phyloP scores from a whole-genome alignment of 2,888 invertebrate genomes.

The Drosophila paranaensis region DNA sequence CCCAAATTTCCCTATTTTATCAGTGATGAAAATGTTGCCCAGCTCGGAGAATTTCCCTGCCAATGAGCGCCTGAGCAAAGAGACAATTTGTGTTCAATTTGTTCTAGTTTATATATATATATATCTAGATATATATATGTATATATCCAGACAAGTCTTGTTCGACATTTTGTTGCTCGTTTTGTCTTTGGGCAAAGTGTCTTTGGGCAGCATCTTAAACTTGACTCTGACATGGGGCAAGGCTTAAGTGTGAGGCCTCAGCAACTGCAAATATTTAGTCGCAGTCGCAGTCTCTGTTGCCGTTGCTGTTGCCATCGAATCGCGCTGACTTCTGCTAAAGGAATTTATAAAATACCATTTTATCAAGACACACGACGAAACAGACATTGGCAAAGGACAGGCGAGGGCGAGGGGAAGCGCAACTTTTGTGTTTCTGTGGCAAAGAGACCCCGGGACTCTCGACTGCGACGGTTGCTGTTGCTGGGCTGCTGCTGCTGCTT shows the following conservation, averaged over 20 bases:
- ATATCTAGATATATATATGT: too few species aligned
- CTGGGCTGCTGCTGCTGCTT: slow-evolving; percentile 52
- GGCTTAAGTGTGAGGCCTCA: slow-evolving; percentile 40
- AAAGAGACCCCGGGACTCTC: slow-evolving; percentile 42
- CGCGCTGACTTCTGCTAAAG: slow-evolving; percentile 68
- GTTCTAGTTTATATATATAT: neutral
- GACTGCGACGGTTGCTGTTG: slow-evolving; percentile 50
- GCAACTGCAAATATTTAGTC: slow-evolving; percentile 57
- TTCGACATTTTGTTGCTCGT: slow-evolving; percentile 1
- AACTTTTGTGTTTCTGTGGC: slow-evolving; percentile 66
- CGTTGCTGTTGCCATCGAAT: slow-evolving; percentile 11
- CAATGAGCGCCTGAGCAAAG: too few species aligned
- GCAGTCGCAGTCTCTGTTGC: slow-evolving; percentile 44
- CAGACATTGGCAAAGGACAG: slow-evolving; percentile 24
- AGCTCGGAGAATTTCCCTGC: neutral
- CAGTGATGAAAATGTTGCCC: neutral
- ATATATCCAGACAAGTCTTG: neutral
- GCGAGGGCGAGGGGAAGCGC: slow-evolving; percentile 19
- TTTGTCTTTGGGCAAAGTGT: slow-evolving; percentile 50
- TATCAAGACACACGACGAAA: slow-evolving; percentile 80
- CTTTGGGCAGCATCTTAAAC: slow-evolving; percentile 58
- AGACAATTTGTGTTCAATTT: slow-evolving; percentile 1
- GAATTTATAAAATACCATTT: slow-evolving; percentile 83
- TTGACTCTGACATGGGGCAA: slow-evolving; percentile 56
- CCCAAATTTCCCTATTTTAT: slow-evolving; percentile 9